phyloP scores from a whole-genome alignment of 2,888 invertebrate genomes.

The Drosophila rubida region DNA sequence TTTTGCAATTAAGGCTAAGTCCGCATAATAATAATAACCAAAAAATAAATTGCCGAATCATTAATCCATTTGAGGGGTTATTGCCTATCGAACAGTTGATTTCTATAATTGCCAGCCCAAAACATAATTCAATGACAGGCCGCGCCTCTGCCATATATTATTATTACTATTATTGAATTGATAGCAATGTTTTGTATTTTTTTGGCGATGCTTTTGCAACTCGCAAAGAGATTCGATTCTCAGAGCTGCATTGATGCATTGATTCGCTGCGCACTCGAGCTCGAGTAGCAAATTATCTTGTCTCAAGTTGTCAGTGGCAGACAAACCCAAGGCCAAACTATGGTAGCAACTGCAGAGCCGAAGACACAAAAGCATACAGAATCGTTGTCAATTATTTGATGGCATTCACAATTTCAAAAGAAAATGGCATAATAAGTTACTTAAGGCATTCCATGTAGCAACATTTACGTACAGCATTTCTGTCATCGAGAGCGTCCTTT shows the following conservation, averaged over 20 bases:
- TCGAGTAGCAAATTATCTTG: slow-evolving; percentile 80
- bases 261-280: slow-evolving; percentile 23
- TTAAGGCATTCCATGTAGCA: slow-evolving; percentile 31
- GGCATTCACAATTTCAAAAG: slow-evolving; percentile 39
- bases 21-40: slow-evolving; percentile 38
- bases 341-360: slow-evolving; percentile 32
- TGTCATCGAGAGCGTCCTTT: slow-evolving; percentile 15
- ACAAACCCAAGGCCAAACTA: slow-evolving; percentile 42
- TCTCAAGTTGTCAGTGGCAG: slow-evolving; percentile 77
- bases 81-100: slow-evolving; percentile 44
- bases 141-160: slow-evolving; percentile 20
- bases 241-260: slow-evolving; percentile 40
- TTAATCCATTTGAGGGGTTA: slow-evolving; percentile 61
- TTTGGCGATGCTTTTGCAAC: slow-evolving; percentile 29
- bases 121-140: slow-evolving; percentile 25
- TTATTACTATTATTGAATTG: slow-evolving; percentile 8
- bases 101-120: slow-evolving; percentile 14
- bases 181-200: neutral
- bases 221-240: slow-evolving; percentile 43
- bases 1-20: slow-evolving; percentile 52
- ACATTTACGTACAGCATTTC: slow-evolving; percentile 14
- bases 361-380: neutral
- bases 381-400: slow-evolving; percentile 41
- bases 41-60: slow-evolving; percentile 57
- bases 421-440: slow-evolving; percentile 42